Evolutionary conservation across 2,888 invertebrate species (phyloP), one percentile per base, ranked within the genome.

Genomic region (Lycaena phlaeas): DNA sequence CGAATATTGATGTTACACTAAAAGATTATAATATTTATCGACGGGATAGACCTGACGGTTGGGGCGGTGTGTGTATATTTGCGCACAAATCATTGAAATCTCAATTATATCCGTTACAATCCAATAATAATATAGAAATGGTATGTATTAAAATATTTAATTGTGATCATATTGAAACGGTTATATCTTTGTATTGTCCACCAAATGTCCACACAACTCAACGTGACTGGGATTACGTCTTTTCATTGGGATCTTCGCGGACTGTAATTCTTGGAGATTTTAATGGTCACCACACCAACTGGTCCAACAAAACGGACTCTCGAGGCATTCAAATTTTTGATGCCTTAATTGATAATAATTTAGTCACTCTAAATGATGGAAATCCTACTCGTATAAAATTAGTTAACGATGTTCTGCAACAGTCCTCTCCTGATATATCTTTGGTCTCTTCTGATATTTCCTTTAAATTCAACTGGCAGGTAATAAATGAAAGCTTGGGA

Each of bases 141-240:
- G 14, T 43, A n/a, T 27, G 41, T 3, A 10, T 48, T 2, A 45
- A 41, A 15, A 17, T 45, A 2, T 26, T 41, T 15, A 44, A 45
- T 34, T 48, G 48, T 44, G 28, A 27, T 11, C 11, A 42, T 30
- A 36, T 48, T 25, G 31, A 48, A 14, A 36, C 45, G n/a, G 27
- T 48, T 4, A 26, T 48, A 14, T 38, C 40, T 3, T 14, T 48
- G 1, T 48, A 48, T 40, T 48, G 48, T 14, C 38, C 48, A 6
- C 27, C 38, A 10, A 9, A 28, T 7, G 12, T 45, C 4, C 14
- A 12, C 2, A 44, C 45, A 4, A 15, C 12, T 6, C 40, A 38
- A 25, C 30, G 11, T 15, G 48, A 45, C 26, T 48, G 45, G 48
- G 43, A 45, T 14, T 9, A 36, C 1, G 10, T 48, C 15, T 48